Evolutionary conservation across 1,140 invertebrate species (phyloP), one percentile per base, ranked within the genome.

Genomic region (Drosophila pectinifera): DNA sequence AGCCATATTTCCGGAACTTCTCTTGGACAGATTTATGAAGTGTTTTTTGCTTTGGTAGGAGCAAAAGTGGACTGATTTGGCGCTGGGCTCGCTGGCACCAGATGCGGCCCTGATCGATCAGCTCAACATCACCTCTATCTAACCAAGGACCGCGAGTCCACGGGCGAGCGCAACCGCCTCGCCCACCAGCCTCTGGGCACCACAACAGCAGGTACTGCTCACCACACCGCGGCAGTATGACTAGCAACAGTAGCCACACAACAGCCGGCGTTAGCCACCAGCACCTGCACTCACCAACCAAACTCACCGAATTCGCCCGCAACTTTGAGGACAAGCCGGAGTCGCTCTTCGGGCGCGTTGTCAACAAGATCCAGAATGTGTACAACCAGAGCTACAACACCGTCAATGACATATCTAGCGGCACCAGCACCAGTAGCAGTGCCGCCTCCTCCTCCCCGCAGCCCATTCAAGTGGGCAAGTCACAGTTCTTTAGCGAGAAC

Each of bases 11-110:
- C 62, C 26, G 43, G 36, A 2, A 1, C 31, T 34, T 20, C 18
- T 16, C 14, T 54, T n/a, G 24, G 24, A 11, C 1, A 28, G 1
- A 28, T 46, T 26, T 24, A 8, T 38, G 18, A 41, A 41, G 31
- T 14, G 20, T 8, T 43, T 45, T 8, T 18, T 39, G 3, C 10
- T 36, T 26, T 16, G 6, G 13, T 53, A 92, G 92, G 92, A 98
- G 91, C 95, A 97, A 92, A 97, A 97, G 93, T 98, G 97, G 97
- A 95, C 94, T 51, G 97, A 98, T 93, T 92, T 97, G 57, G 96
- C 95, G 42, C 92, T 98, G 20, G 93, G 93, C 26, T 93, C 93
- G 26, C 91, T 96, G 39, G 91, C 91, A 28, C 91, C 91, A 7
- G 91, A 92, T 59, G 84, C 91, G 0, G 89, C 84, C 8, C 55